A percentile compares a stretch with the other conserved stretches of the same genome.
phyloP scores from a whole-genome alignment of 2,888 invertebrate species.

The Tinea semifulvella region DNA sequence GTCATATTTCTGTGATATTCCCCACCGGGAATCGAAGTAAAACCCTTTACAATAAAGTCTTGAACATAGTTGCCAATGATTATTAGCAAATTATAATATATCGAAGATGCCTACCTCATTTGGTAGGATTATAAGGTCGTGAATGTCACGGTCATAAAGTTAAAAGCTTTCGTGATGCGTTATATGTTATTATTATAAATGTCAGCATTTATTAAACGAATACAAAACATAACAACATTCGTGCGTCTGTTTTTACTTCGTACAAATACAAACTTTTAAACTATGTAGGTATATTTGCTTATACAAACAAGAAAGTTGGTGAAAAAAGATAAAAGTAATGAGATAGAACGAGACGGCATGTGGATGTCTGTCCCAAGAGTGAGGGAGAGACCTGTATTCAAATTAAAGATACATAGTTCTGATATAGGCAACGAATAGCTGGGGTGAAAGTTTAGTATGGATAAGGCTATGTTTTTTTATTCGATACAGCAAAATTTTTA shows the following conservation, averaged over 20 bases:
- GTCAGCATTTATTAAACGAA: constrained; percentile 9
- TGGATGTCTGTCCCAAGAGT: constrained; percentile 26
- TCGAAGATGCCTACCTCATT: too few species aligned
- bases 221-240: constrained; percentile 2
- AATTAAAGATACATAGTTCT: constrained; percentile 67
- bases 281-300: constrained; percentile 65
- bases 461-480: too few species aligned
- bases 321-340: constrained; percentile 68
- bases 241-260: constrained; percentile 28
- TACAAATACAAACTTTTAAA: constrained; percentile 66
- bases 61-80: too few species aligned
- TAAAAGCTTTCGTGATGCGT: background rate
- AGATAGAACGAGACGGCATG: constrained; percentile 47
- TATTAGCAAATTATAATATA: too few species aligned
- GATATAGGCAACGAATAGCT: constrained; percentile 65
- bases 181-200: constrained; percentile 5
- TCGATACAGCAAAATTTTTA: too few species aligned
- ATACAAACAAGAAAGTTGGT: constrained; percentile 68
- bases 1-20: too few species aligned
- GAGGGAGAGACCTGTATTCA: constrained; percentile 56
- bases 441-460: constrained; percentile 47
- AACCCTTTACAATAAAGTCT: too few species aligned
- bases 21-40: too few species aligned
- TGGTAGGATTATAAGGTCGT: constrained; percentile 1
- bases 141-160: background rate